Evolutionary conservation across 2,113 vertebrate genomes (phyloP).

Genomic region (Mesoclemmys tuberculata): DNA sequence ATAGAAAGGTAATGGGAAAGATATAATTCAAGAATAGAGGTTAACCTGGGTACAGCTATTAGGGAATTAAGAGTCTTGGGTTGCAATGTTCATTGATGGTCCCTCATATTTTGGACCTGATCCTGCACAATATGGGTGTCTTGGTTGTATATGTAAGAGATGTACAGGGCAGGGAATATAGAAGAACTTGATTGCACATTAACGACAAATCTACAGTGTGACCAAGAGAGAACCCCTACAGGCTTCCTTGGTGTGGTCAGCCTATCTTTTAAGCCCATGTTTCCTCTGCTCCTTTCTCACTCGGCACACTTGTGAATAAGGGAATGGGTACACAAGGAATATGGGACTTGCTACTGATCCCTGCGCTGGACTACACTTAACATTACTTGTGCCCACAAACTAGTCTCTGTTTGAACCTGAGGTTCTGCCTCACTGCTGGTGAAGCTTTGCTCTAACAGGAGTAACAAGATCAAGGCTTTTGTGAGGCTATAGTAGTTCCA

Average conservation of each 20-base stretch:
- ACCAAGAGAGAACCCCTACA: accelerated
- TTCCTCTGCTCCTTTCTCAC: neutral
- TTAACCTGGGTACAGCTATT: neutral
- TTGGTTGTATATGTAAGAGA: too few relatives aligned
- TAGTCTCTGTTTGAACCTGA: neutral
- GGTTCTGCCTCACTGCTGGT: neutral
- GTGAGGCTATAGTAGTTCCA: neutral
- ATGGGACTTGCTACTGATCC: accelerated
- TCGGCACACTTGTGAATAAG: neutral
- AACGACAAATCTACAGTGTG: accelerated
- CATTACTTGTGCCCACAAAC: accelerated
- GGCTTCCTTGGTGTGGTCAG: accelerated
- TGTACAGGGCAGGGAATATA: neutral
- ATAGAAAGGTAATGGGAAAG: neutral
- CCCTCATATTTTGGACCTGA: neutral
- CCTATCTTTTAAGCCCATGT: neutral
- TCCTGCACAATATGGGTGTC: neutral
- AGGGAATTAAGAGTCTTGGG: neutral
- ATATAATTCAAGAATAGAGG: neutral
- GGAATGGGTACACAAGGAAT: neutral
- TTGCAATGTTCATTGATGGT: neutral
- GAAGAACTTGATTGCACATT: accelerated
- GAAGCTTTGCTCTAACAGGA: neutral
- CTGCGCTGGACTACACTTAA: accelerated
- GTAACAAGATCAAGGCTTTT: neutral